Conservation (phyloP, 2,888 invertebrate genomes). For the Meiosimyza decipiens region DNA sequence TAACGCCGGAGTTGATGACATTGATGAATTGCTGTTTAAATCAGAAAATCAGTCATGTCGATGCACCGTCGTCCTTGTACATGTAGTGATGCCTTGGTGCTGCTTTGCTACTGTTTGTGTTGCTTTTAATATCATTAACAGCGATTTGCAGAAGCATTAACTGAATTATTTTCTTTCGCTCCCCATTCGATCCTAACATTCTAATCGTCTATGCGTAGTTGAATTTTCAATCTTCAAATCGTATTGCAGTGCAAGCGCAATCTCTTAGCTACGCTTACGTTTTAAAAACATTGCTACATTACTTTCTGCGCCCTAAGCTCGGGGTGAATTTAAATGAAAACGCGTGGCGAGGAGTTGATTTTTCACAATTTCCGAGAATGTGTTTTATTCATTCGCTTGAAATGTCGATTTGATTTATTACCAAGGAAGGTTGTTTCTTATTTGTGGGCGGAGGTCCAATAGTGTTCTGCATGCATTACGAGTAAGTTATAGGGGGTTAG, state of each 20-base stretch:
- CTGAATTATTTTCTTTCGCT: conserved; percentile 50
- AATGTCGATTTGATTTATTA: conserved; percentile 23
- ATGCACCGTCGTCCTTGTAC: conserved; percentile 25
- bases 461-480: too few species aligned
- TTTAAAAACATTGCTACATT: background rate
- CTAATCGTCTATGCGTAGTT: conserved; percentile 28
- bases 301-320: background rate
- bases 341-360: conserved; percentile 28
- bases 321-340: conserved; percentile 49
- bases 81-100: background rate
- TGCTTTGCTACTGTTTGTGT: background rate
- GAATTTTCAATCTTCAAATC: conserved; percentile 26
- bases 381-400: background rate
- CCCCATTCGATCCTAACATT: background rate
- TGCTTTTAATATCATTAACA: conserved; percentile 56
- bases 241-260: conserved; percentile 17
- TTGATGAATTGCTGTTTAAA: conserved; percentile 67
- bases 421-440: background rate
- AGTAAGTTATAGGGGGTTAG: too few species aligned
- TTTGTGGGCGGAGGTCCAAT: too few species aligned
- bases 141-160: conserved; percentile 54
- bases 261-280: conserved; percentile 12
- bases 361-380: background rate
- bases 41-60: conserved; percentile 64
- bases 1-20: conserved; percentile 50